These are phyloP conservation scores for Aselliscus stoliczkanus DNA, from an alignment of 2,797 vertebrate species.

Conservation along the genomic window DNA sequence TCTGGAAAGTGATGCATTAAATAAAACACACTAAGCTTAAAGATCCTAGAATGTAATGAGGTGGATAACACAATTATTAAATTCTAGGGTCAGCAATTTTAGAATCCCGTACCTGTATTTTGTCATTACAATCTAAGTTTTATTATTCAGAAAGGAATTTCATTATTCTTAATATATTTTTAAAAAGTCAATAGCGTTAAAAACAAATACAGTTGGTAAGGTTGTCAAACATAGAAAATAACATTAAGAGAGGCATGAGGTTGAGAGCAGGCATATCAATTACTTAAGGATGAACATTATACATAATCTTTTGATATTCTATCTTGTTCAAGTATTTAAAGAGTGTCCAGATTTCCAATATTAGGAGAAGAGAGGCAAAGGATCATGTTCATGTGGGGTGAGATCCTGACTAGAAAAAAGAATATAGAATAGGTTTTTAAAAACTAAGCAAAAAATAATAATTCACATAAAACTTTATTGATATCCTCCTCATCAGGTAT, in stretches of 20 bases:
- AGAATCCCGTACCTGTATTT: background rate
- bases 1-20: background rate
- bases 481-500: background rate
- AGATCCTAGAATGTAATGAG: background rate
- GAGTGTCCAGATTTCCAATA: background rate
- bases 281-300: background rate
- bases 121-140: background rate
- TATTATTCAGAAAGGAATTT: background rate
- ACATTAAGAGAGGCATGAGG: background rate
- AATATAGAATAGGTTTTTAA: background rate
- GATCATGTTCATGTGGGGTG: background rate
- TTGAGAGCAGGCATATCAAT: background rate
- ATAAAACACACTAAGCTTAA: background rate
- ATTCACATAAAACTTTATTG: background rate
- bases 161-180: background rate
- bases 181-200: background rate
- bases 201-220: background rate
- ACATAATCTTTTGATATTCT: background rate
- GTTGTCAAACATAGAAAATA: background rate
- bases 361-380: background rate
- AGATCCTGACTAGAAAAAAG: background rate
- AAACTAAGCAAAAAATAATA: background rate
- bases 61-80: background rate
- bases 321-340: background rate
- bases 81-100: background rate